Percentiles rank a stretch among this genome's conserved stretches.
These are phyloP conservation scores for Xenopus laevis DNA, from an alignment of 2,113 vertebrate species.

Conservation along the genomic window DNA sequence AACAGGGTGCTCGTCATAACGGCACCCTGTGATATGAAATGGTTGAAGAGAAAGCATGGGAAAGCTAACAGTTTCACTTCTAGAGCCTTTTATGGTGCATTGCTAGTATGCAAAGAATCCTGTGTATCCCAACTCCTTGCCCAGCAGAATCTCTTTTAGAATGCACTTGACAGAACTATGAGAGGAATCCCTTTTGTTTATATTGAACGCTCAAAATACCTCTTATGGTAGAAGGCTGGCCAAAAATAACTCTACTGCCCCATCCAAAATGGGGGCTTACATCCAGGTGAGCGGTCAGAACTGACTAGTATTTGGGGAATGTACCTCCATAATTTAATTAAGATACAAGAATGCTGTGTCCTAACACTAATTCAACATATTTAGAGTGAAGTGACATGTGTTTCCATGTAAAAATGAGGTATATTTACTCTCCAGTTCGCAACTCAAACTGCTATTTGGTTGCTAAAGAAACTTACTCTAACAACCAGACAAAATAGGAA, in stretches of 20 bases:
- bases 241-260: neutral
- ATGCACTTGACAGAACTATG: conserved; percentile 37
- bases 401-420: too few relatives aligned
- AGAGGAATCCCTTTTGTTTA: conserved; percentile 39
- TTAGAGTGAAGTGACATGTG: too few relatives aligned
- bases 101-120: conserved; percentile 39
- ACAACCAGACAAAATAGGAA: too few relatives aligned
- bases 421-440: too few relatives aligned
- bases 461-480: too few relatives aligned
- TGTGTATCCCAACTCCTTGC: conserved; percentile 30
- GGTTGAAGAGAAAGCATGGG: neutral
- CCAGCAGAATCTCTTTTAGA: conserved; percentile 13
- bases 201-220: conserved; percentile 14
- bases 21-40: neutral
- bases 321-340: neutral
- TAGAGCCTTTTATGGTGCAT: conserved; percentile 22
- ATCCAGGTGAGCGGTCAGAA: neutral
- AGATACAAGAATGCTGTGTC: too few relatives aligned
- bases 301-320: neutral
- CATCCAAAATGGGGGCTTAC: too few relatives aligned
- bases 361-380: too few relatives aligned
- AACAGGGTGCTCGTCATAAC: too few relatives aligned
- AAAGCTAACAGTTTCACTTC: neutral
- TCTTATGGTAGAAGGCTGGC: conserved; percentile 36
- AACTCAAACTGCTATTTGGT: too few relatives aligned